These are phyloP conservation scores for Acestrorhynchus altus DNA, from an alignment of 2,797 vertebrate species.

Conservation along the genomic window DNA sequence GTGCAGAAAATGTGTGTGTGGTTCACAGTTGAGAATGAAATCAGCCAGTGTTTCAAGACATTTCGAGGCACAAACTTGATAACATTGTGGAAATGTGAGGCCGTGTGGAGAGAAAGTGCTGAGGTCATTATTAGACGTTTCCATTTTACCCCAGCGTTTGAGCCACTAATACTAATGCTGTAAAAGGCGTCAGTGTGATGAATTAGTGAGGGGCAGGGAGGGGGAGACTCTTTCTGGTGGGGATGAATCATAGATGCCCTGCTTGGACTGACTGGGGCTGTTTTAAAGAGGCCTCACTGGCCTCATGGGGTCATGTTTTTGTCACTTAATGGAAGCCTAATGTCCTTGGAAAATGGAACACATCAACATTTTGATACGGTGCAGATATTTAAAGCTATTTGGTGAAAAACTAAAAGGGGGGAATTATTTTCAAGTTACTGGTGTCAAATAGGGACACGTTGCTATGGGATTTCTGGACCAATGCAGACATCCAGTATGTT, in stretches of 20 bases:
- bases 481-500: no score
- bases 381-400: no score
- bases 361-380: background rate
- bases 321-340: background rate
- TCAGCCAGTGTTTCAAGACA: background rate
- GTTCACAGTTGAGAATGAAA: background rate
- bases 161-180: background rate
- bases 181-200: conserved; percentile 13
- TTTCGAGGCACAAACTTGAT: background rate
- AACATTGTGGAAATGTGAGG: background rate
- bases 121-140: background rate
- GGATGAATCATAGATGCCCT: conserved; percentile 34
- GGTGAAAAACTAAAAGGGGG: no score
- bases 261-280: conserved; percentile 17
- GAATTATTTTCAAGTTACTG: no score
- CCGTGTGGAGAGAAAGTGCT: background rate
- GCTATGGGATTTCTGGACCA: no score
- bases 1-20: background rate
- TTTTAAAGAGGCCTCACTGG: conserved; percentile 44
- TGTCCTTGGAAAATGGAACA: background rate
- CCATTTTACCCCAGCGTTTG: background rate
- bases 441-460: no score
- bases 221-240: background rate
- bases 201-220: conserved; percentile 8
- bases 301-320: conserved; percentile 18